Conservation (phyloP, 2,888 invertebrate species). For the Tetranychus truncatus region DNA sequence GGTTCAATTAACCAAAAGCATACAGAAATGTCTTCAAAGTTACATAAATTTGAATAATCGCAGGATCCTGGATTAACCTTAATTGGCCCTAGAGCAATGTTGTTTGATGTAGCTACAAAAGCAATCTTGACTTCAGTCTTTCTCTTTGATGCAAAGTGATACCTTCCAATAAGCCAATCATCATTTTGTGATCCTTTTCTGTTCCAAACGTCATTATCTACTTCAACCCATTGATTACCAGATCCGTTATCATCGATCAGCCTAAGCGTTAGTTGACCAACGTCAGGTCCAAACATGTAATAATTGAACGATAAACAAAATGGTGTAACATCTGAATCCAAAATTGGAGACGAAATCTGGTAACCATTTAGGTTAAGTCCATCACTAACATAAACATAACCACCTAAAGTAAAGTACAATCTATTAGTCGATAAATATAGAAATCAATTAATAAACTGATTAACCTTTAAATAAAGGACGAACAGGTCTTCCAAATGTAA, state of each 20-base stretch:
- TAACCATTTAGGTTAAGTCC: neutral
- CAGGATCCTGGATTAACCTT: neutral
- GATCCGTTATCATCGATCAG: neutral
- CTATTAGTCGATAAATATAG: neutral
- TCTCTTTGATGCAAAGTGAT: neutral
- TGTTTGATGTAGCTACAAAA: neutral
- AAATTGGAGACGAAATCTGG: neutral
- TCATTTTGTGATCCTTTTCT: neutral
- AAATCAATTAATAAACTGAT: neutral
- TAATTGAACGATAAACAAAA: neutral
- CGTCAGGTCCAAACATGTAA: neutral
- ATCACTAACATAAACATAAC: neutral
- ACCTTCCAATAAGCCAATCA: neutral
- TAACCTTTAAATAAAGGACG: neutral
- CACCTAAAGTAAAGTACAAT: neutral
- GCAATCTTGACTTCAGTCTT: neutral
- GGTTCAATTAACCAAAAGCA: neutral
- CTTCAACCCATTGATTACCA: neutral
- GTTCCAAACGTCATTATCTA: neutral
- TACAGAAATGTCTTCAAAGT: neutral
- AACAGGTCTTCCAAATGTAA: neutral
- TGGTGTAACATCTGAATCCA: neutral
- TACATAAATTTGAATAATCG: neutral
- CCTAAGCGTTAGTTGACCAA: neutral
- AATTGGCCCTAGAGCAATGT: neutral